A percentile compares a stretch with the other conserved stretches of the same genome.
Conservation (phyloP, 2,797 vertebrate genomes). For the Nothura maculosa region DNA sequence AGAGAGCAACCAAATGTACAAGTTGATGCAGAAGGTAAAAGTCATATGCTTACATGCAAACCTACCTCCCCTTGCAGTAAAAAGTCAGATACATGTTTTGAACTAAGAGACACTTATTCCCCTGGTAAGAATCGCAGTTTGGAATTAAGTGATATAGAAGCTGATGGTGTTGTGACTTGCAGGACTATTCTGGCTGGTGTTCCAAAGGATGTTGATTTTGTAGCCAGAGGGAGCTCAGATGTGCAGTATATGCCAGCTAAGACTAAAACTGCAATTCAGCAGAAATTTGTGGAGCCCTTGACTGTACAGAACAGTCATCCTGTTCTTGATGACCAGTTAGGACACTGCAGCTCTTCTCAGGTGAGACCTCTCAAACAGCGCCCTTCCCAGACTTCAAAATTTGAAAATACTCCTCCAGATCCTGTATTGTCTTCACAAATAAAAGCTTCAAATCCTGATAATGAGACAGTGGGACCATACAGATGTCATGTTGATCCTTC, state of each 20-base stretch:
- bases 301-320: slow-evolving; percentile 39
- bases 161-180: slow-evolving; percentile 43
- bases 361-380: slow-evolving; percentile 41
- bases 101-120: slow-evolving; percentile 10
- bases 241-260: slow-evolving; percentile 77
- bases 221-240: slow-evolving; percentile 85
- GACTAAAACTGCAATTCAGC: slow-evolving; percentile 84
- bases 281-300: slow-evolving; percentile 80
- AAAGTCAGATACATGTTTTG: slow-evolving; percentile 7
- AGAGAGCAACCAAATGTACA: neutral
- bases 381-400: slow-evolving; percentile 18
- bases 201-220: slow-evolving; percentile 57
- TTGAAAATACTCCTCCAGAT: neutral
- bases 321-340: slow-evolving; percentile 52
- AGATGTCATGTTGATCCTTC: slow-evolving; percentile 68
- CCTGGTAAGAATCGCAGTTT: slow-evolving; percentile 17
- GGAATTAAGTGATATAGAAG: slow-evolving; percentile 52
- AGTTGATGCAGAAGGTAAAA: slow-evolving; percentile 50
- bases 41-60: slow-evolving; percentile 23
- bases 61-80: slow-evolving; percentile 26
- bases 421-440: neutral
- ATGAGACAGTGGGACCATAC: slow-evolving; percentile 6
- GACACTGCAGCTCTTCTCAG: slow-evolving; percentile 67
- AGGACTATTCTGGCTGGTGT: neutral
- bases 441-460: neutral